Percentiles rank a stretch among this genome's conserved stretches.
phyloP scores from a whole-genome alignment of 2,797 vertebrate species.

The Hirundo rustica region DNA sequence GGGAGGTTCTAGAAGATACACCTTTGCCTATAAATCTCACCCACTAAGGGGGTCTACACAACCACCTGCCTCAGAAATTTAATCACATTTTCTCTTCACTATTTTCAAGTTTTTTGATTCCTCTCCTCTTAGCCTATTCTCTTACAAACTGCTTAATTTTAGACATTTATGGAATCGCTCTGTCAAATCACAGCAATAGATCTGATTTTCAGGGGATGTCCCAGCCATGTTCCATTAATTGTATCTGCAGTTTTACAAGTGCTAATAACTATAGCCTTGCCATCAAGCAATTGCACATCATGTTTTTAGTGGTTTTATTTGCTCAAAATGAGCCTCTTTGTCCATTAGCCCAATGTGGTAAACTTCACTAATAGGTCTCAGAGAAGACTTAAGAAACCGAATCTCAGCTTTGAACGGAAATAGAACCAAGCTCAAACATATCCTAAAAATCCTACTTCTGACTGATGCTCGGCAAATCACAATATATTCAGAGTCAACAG shows the following conservation, averaged over 20 bases:
- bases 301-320: not conserved
- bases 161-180: not conserved
- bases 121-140: not conserved
- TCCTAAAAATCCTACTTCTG: not conserved
- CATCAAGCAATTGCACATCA: not conserved
- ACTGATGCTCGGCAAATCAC: not conserved
- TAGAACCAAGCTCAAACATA: not conserved
- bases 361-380: not conserved
- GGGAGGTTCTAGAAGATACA: not conserved
- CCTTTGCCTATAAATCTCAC: not conserved
- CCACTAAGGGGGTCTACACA: not conserved
- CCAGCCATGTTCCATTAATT: not conserved
- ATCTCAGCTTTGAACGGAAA: not conserved
- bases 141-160: not conserved
- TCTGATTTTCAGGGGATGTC: not conserved
- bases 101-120: not conserved
- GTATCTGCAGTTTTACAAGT: not conserved
- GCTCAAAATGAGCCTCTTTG: not conserved
- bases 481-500: not conserved
- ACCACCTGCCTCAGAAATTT: not conserved
- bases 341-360: not conserved
- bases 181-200: not conserved
- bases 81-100: not conserved
- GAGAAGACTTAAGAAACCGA: not conserved
- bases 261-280: not conserved